Evolutionary conservation across 2,113 vertebrate species (phyloP).

Genomic region (Trogon melanurus): DNA sequence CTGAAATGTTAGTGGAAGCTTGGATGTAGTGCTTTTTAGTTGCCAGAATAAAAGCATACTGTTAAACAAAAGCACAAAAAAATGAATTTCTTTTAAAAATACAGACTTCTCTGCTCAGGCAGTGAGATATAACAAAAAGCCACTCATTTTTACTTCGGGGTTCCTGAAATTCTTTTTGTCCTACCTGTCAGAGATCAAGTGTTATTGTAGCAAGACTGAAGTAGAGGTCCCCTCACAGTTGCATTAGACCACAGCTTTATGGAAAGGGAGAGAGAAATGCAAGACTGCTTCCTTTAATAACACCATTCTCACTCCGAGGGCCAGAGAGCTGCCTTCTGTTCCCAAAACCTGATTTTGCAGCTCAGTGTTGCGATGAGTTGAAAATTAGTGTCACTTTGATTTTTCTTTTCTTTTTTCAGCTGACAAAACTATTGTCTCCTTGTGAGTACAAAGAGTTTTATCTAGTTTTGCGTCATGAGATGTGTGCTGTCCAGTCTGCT

Average conservation of each 20-base stretch:
- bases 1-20: not conserved
- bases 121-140: conserved; percentile 18
- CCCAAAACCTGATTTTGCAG: conserved; percentile 1
- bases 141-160: not conserved
- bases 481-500: not conserved
- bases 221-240: not conserved
- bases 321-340: not conserved
- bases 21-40: not conserved
- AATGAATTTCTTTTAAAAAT: not conserved
- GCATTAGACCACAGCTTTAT: not conserved
- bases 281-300: not conserved
- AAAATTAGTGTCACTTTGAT: not conserved
- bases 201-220: not conserved
- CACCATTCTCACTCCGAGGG: not conserved
- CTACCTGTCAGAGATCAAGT: not conserved
- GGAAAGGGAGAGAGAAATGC: not conserved
- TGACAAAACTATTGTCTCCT: not conserved
- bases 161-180: not conserved
- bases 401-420: not conserved
- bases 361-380: not conserved
- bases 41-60: not conserved
- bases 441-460: not conserved
- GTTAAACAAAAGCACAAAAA: not conserved
- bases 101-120: not conserved
- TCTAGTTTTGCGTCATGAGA: not conserved